Evolutionary conservation across 2,888 invertebrate species (phyloP).

Genomic region (Flabesymbios commensalis): DNA sequence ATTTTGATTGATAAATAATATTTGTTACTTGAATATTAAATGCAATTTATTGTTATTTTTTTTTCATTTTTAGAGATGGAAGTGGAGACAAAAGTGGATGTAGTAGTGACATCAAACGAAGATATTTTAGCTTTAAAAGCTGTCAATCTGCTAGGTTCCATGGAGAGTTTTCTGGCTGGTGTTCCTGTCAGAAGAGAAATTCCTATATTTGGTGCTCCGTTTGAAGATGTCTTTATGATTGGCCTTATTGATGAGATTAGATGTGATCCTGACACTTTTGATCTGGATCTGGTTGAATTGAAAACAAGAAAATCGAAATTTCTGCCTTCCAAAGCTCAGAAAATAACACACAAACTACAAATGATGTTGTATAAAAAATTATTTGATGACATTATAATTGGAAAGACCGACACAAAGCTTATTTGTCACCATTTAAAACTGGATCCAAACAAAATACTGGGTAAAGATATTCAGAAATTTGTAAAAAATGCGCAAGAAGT

Average conservation of each 20-base stretch:
- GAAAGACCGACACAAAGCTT: slow-evolving; percentile 38
- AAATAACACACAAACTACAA: slow-evolving; percentile 45
- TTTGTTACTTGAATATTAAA: too few species aligned
- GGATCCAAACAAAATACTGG: slow-evolving; percentile 38
- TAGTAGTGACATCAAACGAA: slow-evolving; percentile 47
- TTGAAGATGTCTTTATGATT: slow-evolving; percentile 46
- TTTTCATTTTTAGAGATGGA: slow-evolving; percentile 45
- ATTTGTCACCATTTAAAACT: slow-evolving; percentile 43
- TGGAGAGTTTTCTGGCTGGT: slow-evolving; percentile 42
- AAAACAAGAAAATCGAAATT: slow-evolving; percentile 42
- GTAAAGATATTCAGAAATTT: slow-evolving; percentile 36
- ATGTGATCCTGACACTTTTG: slow-evolving; percentile 48
- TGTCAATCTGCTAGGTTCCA: slow-evolving; percentile 43
- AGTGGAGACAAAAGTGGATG: slow-evolving; percentile 45
- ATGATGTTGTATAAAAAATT: slow-evolving; percentile 52
- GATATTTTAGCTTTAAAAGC: slow-evolving; percentile 53
- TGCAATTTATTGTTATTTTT: too few species aligned
- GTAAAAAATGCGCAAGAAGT: slow-evolving; percentile 9
- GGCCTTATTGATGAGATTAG: slow-evolving; percentile 55
- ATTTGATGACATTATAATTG: slow-evolving; percentile 53
- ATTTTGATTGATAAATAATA: too few species aligned
- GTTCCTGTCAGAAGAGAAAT: slow-evolving; percentile 44
- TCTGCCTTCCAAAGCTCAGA: slow-evolving; percentile 44
- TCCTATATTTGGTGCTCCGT: slow-evolving; percentile 55
- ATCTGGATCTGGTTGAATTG: slow-evolving; percentile 46